phyloP scores from a whole-genome alignment of 2,888 invertebrate species.

The Drosophila ezoana region DNA sequence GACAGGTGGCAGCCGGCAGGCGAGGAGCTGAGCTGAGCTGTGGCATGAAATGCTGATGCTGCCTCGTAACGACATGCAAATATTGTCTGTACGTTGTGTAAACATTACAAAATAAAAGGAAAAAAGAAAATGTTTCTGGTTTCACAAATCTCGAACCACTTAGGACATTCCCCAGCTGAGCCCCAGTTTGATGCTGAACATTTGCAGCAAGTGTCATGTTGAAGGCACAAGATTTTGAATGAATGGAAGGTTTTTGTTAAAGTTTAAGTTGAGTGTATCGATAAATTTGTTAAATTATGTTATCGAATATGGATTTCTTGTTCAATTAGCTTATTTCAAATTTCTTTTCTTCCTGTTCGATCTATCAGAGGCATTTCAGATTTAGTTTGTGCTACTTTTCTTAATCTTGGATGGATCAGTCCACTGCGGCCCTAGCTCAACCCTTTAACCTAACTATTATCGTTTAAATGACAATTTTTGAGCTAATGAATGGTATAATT shows the following conservation, averaged over 20 bases:
- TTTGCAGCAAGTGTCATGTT: too few species aligned
- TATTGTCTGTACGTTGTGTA: conserved; percentile 62
- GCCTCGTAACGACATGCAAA: conserved; percentile 70
- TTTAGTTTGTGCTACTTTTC: too few species aligned
- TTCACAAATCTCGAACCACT: conserved; percentile 3
- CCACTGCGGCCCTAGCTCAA: too few species aligned
- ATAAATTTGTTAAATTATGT: too few species aligned
- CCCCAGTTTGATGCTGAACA: neutral
- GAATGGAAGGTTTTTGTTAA: too few species aligned
- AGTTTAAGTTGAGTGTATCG: too few species aligned
- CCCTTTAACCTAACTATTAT: neutral
- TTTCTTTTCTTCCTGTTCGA: too few species aligned
- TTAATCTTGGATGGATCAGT: too few species aligned
- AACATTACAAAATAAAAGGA: conserved; percentile 31
- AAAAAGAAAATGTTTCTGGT: conserved; percentile 45
- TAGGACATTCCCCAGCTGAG: neutral
- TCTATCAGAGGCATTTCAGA: too few species aligned
- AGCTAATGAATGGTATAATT: neutral
- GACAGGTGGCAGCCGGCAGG: neutral
- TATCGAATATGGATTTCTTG: too few species aligned
- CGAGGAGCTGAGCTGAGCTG: neutral
- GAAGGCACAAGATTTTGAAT: too few species aligned
- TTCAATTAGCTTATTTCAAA: too few species aligned
- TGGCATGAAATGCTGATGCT: neutral
- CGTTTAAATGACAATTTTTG: neutral